phyloP scores from a whole-genome alignment of 30 jellyfish, hydroid and myxozoan species.

The Turritopsis dohrnii region DNA sequence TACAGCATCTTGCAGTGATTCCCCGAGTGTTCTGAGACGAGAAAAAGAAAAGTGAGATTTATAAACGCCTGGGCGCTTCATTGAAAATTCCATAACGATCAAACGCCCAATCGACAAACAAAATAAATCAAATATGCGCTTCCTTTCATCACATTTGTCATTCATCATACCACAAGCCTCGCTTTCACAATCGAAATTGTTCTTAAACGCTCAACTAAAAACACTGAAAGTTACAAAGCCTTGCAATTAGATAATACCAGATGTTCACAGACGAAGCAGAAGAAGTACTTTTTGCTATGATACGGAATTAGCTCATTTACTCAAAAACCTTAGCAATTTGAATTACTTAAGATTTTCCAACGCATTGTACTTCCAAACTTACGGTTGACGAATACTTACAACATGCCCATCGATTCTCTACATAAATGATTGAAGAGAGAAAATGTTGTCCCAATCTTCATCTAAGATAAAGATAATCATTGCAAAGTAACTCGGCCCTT shows the following conservation, averaged over 20 bases:
- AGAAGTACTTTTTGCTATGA: no score
- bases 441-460: conserved; percentile 72
- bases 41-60: not conserved
- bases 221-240: no score
- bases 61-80: not conserved
- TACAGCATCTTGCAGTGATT: conserved; percentile 60
- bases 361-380: not conserved
- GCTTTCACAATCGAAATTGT: no score
- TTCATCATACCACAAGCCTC: no score
- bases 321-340: not conserved
- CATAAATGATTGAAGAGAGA: conserved; percentile 55
- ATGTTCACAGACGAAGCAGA: no score
- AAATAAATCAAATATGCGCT: no score
- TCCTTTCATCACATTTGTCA: no score
- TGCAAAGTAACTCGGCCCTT: not conserved
- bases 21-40: conserved; percentile 55
- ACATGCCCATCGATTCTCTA: conserved; percentile 68
- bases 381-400: conserved; percentile 29
- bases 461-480: conserved; percentile 11
- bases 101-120: no score
- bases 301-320: no score
- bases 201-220: no score
- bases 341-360: not conserved
- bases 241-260: no score
- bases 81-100: no score